Conservation (phyloP, 1,140 invertebrate genomes). For the Megathymus violae region DNA sequence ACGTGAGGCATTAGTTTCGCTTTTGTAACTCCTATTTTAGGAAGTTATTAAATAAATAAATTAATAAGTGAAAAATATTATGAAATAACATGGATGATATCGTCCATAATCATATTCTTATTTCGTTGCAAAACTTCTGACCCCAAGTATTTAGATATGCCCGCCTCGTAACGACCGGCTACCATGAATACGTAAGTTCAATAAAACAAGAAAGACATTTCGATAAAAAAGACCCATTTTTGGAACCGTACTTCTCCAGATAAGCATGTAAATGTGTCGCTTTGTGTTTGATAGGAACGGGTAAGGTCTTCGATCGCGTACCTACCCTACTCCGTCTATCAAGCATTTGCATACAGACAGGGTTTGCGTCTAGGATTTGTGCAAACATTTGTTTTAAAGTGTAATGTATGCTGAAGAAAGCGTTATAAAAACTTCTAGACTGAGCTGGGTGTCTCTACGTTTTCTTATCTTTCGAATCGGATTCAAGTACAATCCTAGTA, state of each 20-base stretch:
- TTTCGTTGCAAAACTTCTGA: slow-evolving; percentile 25
- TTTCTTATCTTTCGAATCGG: no score
- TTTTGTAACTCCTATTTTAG: no score
- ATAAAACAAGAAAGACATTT: slow-evolving; percentile 31
- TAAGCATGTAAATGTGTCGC: slow-evolving; percentile 21
- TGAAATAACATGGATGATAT: not conserved
- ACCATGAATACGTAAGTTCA: slow-evolving; percentile 32
- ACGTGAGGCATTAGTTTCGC: no score
- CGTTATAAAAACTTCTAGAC: not conserved
- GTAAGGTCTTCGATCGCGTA: slow-evolving; percentile 15
- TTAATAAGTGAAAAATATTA: no score
- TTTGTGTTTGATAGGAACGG: not conserved
- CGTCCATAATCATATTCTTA: slow-evolving; percentile 12
- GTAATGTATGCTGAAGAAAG: slow-evolving; percentile 33
- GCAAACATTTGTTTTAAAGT: slow-evolving; percentile 36
- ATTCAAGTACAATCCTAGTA: not conserved
- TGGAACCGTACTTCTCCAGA: slow-evolving; percentile 14
- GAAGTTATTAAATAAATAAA: no score
- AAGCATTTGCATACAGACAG: slow-evolving; percentile 26
- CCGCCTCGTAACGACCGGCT: slow-evolving; percentile 6
- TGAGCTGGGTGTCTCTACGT: no score
- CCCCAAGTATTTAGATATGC: slow-evolving; percentile 22
- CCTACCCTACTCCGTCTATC: slow-evolving; percentile 21
- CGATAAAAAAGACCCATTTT: slow-evolving; percentile 27
- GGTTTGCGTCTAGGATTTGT: slow-evolving; percentile 16